Evolutionary conservation across 1,140 invertebrate species (phyloP), one percentile per base, ranked within the genome.

Genomic region (Bradysia coprophila): DNA sequence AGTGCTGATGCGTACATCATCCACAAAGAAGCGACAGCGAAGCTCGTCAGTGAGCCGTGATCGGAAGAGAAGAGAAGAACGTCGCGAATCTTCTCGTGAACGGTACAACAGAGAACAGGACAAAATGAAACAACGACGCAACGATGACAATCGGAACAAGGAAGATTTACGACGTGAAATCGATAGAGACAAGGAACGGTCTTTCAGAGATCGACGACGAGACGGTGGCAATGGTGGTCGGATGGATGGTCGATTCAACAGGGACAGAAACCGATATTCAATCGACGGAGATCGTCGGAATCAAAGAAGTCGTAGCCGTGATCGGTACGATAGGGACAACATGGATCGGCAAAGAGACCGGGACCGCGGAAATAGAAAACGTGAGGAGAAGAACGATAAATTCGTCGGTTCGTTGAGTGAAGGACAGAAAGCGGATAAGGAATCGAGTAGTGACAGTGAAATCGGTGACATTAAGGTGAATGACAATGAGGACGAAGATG

Each of bases 401-500:
- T 64, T 55, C 40, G 58, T 59, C 31, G 83, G 80, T 49, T 86
- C 86, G 36, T 57, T 87, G n/a, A 88, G 83, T 42, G 86, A 90
- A 61, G 84, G 81, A 13, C 64, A 83, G 40, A 73, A 76, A 44
- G 58, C 68, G 18, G 67, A 76, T 39, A 69, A 67, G 15, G 75
- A 71, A 20, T 73, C 59, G 45, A 76, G 62, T 45, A 64, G 51
- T 51, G 75, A 71, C 48, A 73, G 71, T 56, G 68, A 75, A 46
- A 63, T 69, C 16, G 71, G 75, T 53, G 71, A 79, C 43, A 76
- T 85, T 44, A 76, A 88, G 38, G 81, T 87, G 46, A 75, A 82
- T 41, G 76, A 79, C 45, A 65, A 74, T 20, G 82, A 88, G 36
- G 90, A 95, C 45, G 91, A 94, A 46, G 90, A 94, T 61, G 87